These are phyloP conservation scores for Lindbergichthys nudifrons DNA, from an alignment of 2,797 vertebrate genomes.

Conservation along the genomic window DNA sequence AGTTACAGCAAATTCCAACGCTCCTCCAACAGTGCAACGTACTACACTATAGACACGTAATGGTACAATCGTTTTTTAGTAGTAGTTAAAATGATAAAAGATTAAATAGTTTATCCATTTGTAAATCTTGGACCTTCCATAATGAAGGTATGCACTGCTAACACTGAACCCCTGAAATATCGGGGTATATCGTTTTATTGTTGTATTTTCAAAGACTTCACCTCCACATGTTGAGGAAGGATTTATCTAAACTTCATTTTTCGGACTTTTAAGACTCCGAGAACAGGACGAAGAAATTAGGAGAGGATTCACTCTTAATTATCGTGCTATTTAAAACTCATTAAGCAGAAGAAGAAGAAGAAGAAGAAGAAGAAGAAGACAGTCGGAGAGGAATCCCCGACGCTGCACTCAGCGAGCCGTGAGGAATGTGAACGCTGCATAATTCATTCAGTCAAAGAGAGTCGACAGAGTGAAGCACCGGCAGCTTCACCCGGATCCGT, in stretches of 20 bases:
- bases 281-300: neutral
- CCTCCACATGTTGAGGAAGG: neutral
- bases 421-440: constrained; percentile 44
- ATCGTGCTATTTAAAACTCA: neutral
- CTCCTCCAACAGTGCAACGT: too few relatives aligned
- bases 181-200: too few relatives aligned
- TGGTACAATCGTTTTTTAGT: too few relatives aligned
- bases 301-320: neutral
- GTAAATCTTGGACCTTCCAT: too few relatives aligned
- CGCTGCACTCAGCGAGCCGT: constrained; percentile 29
- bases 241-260: too few relatives aligned
- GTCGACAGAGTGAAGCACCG: neutral
- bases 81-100: too few relatives aligned
- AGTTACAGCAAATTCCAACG: too few relatives aligned
- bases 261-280: neutral
- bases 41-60: too few relatives aligned
- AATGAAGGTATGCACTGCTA: too few relatives aligned
- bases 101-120: too few relatives aligned
- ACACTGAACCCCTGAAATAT: too few relatives aligned
- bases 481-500: constrained; percentile 7
- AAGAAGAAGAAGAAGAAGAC: neutral
- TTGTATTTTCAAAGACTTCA: neutral
- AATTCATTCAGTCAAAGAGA: constrained; percentile 39
- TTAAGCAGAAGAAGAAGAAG: constrained; percentile 6
- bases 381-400: constrained; percentile 41